Evolutionary conservation across 1,140 invertebrate genomes (phyloP).

Genomic region (Megathymus violae): DNA sequence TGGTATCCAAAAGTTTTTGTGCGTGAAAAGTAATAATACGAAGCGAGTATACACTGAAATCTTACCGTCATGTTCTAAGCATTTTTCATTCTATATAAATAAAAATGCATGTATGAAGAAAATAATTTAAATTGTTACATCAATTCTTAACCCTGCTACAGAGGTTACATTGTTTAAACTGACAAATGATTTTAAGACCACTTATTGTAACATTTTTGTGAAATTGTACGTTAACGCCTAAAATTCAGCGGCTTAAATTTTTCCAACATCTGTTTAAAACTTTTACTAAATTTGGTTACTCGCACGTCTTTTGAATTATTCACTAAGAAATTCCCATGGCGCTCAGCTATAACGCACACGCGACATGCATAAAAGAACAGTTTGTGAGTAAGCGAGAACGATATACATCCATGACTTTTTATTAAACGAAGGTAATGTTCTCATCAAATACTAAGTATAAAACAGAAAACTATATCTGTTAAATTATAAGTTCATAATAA

Average conservation of each 20-base stretch:
- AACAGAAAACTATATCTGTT: too few species aligned
- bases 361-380: background rate
- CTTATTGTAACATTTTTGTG: too few species aligned
- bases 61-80: conserved; percentile 3
- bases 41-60: conserved; percentile 8
- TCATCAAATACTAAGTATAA: too few species aligned
- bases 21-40: conserved; percentile 23
- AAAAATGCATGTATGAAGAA: conserved; percentile 3
- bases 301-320: background rate
- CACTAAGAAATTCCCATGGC: background rate
- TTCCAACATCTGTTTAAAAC: too few species aligned
- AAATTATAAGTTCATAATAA: too few species aligned
- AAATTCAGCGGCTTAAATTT: too few species aligned
- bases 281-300: background rate
- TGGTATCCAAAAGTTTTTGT: conserved; percentile 38
- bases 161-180: too few species aligned
- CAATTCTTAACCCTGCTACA: too few species aligned
- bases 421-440: too few species aligned
- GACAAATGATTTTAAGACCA: too few species aligned
- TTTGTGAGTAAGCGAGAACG: background rate
- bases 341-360: background rate
- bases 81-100: conserved; percentile 17
- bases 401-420: background rate
- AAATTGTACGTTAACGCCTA: too few species aligned
- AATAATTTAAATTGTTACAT: conserved; percentile 7